These are phyloP conservation scores for Nannospalax galili DNA, from an alignment of 2,113 vertebrate species.

Conservation along the genomic window DNA sequence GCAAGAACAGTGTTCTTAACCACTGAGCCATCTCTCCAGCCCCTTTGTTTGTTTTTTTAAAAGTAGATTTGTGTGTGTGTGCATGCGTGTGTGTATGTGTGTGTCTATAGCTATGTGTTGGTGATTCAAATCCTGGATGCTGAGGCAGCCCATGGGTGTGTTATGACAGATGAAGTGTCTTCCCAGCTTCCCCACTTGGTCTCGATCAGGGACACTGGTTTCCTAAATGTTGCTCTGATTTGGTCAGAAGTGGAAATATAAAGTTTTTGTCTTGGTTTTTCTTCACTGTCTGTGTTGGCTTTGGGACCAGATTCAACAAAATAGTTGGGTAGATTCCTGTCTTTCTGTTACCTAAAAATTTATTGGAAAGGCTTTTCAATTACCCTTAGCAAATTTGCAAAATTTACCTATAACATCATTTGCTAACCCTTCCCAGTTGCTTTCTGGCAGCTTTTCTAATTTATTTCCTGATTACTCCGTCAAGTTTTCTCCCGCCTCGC, in stretches of 20 bases:
- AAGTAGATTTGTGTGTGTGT: too few species aligned
- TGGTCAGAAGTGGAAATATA: not conserved
- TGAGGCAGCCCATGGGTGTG: not conserved
- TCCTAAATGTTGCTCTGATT: slow-evolving; percentile 44
- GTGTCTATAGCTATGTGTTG: not conserved
- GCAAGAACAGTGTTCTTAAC: too few species aligned
- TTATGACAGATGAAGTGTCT: not conserved
- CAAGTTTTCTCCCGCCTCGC: not conserved
- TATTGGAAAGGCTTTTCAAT: not conserved
- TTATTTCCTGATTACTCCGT: not conserved
- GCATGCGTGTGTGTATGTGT: too few species aligned
- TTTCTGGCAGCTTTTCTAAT: not conserved
- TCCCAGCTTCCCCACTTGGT: not conserved
- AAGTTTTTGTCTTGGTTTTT: too few species aligned
- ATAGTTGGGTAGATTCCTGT: not conserved
- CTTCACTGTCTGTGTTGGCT: too few species aligned
- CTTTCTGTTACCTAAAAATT: not conserved
- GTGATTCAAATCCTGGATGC: not conserved
- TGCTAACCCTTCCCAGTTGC: not conserved
- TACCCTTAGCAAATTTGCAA: not conserved
- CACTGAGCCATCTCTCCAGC: too few species aligned
- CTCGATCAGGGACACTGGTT: slow-evolving; percentile 11
- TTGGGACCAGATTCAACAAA: not conserved
- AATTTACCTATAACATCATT: not conserved
- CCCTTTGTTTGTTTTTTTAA: too few species aligned